Conservation (phyloP, 2,113 vertebrate genomes). For the Lamprologus sp. region DNA sequence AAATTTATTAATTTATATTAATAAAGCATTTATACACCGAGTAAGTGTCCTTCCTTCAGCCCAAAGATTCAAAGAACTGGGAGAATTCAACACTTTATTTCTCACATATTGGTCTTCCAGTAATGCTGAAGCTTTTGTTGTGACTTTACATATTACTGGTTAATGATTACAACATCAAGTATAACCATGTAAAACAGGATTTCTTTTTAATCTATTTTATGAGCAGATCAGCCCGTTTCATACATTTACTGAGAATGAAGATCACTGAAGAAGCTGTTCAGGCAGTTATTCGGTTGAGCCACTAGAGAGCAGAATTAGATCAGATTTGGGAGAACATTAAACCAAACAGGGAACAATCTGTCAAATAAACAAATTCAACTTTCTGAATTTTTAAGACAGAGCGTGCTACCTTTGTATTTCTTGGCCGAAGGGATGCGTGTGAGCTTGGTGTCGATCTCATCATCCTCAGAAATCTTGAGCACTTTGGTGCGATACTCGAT, state of each 20-base stretch:
- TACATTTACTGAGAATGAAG: not conserved
- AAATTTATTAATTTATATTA: too few relatives aligned
- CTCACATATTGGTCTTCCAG: not conserved
- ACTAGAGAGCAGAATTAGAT: not conserved
- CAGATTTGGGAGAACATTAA: not conserved
- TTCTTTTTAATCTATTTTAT: not conserved
- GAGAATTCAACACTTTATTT: not conserved
- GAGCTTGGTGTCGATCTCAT: constrained; percentile 93
- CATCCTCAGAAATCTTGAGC: constrained; percentile 91
- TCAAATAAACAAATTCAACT: not conserved
- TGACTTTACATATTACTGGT: not conserved
- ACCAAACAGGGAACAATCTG: not conserved
- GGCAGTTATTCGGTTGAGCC: not conserved
- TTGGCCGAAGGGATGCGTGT: constrained; percentile 93
- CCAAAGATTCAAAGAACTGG: too few relatives aligned
- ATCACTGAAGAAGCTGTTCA: not conserved
- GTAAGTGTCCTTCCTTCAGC: too few relatives aligned
- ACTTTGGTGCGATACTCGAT: constrained; percentile 92
- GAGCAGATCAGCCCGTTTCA: not conserved
- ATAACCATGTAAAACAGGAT: not conserved
- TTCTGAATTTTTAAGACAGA: not conserved
- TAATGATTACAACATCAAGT: not conserved
- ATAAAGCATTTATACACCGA: too few relatives aligned
- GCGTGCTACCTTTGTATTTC: constrained; percentile 86
- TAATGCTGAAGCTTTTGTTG: not conserved